These are phyloP conservation scores for Amphiprion ocellaris DNA, from an alignment of 2,113 vertebrate species.

Conservation along the genomic window DNA sequence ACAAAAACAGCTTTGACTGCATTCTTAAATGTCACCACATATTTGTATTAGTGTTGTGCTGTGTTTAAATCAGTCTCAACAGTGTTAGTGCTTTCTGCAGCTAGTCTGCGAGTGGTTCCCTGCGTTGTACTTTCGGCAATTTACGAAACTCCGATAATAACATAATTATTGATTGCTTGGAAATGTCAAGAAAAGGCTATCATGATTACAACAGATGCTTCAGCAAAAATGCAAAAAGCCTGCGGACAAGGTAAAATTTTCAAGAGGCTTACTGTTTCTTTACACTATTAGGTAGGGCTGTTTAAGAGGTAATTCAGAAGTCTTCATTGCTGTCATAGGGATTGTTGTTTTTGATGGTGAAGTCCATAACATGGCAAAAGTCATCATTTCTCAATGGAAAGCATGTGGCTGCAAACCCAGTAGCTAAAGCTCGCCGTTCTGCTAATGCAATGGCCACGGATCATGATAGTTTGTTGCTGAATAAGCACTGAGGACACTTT, in stretches of 20 bases:
- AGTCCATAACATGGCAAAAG: background rate
- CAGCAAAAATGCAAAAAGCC: conserved; percentile 40
- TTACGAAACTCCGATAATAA: conserved; percentile 58
- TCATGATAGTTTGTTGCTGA: no score
- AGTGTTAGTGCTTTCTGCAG: conserved; percentile 37
- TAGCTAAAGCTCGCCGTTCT: no score
- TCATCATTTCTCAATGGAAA: background rate
- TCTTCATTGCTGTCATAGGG: background rate
- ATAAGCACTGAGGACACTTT: no score
- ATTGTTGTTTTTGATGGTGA: background rate
- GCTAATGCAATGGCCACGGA: no score
- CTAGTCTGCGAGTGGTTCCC: conserved; percentile 21
- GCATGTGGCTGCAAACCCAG: background rate
- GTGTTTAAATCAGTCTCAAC: conserved; percentile 39
- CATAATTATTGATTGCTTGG: conserved; percentile 66
- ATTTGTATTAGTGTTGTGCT: conserved; percentile 28
- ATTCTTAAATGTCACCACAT: conserved; percentile 72
- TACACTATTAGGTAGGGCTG: background rate
- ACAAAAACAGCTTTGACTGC: conserved; percentile 38
- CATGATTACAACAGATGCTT: conserved; percentile 33
- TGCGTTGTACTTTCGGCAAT: conserved; percentile 45
- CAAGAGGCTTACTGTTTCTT: conserved; percentile 19
- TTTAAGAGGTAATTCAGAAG: background rate
- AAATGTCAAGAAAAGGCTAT: conserved; percentile 74
- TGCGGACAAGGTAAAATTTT: conserved; percentile 13